phyloP scores from a whole-genome alignment of 2,797 vertebrate species.

The Halcyon badia region DNA sequence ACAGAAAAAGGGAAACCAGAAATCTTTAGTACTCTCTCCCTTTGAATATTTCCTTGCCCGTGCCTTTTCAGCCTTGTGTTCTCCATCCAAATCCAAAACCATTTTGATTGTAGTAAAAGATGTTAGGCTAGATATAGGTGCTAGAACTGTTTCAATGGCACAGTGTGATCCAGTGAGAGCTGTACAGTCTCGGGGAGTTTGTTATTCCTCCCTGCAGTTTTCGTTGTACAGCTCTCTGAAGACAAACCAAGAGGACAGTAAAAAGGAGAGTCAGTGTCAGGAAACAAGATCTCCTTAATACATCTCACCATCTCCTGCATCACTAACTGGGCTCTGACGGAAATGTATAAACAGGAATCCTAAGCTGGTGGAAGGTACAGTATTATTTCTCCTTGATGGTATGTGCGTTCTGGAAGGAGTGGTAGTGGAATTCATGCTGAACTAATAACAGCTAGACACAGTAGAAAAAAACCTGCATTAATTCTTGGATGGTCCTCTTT shows the following conservation, averaged over 20 bases:
- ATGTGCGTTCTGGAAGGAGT: background rate
- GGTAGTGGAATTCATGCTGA: background rate
- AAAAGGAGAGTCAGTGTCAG: background rate
- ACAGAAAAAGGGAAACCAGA: background rate
- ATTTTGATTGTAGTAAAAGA: background rate
- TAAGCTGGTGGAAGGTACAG: background rate
- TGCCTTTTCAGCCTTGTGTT: background rate
- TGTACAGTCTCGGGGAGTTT: background rate
- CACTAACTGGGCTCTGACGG: background rate
- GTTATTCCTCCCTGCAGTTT: conserved; percentile 3
- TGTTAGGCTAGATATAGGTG: background rate
- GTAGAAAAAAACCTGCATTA: background rate
- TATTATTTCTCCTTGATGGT: background rate
- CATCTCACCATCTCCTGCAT: background rate
- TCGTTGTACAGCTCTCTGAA: background rate
- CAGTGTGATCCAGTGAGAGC: background rate
- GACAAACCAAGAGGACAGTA: background rate
- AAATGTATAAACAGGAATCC: background rate
- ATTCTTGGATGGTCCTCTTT: background rate
- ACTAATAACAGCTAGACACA: background rate
- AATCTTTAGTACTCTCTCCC: background rate
- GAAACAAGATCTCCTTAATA: background rate
- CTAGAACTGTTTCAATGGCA: background rate
- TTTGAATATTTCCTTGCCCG: background rate
- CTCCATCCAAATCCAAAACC: background rate